Evolutionary conservation across 2,888 invertebrate genomes (phyloP).

Genomic region (Hirtodrosophila alboralis): DNA sequence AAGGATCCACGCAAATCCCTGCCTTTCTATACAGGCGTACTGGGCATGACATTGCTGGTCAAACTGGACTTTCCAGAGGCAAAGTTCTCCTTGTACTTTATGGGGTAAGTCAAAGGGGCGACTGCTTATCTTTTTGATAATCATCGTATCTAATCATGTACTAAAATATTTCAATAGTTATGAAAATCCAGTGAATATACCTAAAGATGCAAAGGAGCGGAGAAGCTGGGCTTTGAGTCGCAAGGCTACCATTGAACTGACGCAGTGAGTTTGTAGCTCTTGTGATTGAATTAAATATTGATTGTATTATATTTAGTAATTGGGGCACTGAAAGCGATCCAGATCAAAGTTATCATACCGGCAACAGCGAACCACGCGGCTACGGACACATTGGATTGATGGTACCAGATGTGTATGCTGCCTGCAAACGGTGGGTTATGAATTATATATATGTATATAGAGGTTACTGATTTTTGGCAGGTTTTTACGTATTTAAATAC

Average conservation of each 20-base stretch:
- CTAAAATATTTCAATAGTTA: constrained; percentile 84
- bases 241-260: constrained; percentile 95
- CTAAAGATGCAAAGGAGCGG: constrained; percentile 88
- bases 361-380: constrained; percentile 94
- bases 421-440: constrained; percentile 87
- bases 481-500: too few species aligned
- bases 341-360: constrained; percentile 92
- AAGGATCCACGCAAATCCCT: constrained; percentile 95
- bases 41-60: constrained; percentile 95
- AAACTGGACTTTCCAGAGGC: constrained; percentile 94
- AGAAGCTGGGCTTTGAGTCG: constrained; percentile 91
- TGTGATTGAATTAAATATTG: background rate
- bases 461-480: too few species aligned
- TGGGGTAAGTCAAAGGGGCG: constrained; percentile 86
- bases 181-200: constrained; percentile 90
- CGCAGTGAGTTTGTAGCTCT: constrained; percentile 91
- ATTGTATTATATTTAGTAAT: constrained; percentile 86
- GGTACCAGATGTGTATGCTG: constrained; percentile 94
- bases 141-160: background rate
- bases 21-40: constrained; percentile 94
- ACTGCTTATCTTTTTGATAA: constrained; percentile 19
- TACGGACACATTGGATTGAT: constrained; percentile 96
- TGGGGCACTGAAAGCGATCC: constrained; percentile 96
- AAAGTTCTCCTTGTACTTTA: constrained; percentile 95
- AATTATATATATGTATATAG: too few species aligned